A percentile compares a stretch with the other conserved stretches of the same genome.
Conservation (phyloP, 2,113 vertebrate species). For the Mormyrus iriodes region DNA sequence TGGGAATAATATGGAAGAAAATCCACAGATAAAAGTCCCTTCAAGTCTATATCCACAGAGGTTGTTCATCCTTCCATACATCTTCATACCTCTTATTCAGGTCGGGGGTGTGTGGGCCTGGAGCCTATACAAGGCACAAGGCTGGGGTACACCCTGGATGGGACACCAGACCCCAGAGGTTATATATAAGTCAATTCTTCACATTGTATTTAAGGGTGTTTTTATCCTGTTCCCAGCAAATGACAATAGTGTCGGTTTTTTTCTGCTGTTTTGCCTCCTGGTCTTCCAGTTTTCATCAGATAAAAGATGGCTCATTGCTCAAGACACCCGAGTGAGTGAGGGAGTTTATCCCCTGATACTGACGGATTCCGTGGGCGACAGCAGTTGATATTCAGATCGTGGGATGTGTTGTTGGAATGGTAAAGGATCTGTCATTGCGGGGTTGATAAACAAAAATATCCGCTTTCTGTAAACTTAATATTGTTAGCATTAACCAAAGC, state of each 20-base stretch:
- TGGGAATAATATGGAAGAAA: not conserved
- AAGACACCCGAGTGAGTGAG: not conserved
- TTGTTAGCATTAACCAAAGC: constrained; percentile 39
- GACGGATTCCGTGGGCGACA: constrained; percentile 15
- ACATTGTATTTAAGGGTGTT: not conserved
- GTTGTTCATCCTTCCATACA: not conserved
- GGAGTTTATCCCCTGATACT: not conserved
- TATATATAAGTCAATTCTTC: not conserved
- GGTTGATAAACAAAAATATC: constrained; percentile 51
- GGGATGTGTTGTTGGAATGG: constrained; percentile 30
- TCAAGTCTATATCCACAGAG: not conserved
- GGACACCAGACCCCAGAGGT: not conserved
- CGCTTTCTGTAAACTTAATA: constrained; percentile 53
- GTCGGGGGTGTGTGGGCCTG: not conserved
- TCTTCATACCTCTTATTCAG: not conserved
- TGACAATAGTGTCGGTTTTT: not conserved
- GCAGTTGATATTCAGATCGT: constrained; percentile 47
- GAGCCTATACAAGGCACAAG: not conserved
- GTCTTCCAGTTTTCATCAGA: not conserved
- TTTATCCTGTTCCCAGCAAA: not conserved
- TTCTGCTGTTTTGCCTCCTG: not conserved
- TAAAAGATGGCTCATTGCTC: not conserved
- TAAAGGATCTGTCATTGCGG: constrained; percentile 35
- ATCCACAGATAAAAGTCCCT: not conserved
- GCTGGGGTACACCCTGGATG: not conserved